A percentile compares a stretch with the other conserved stretches of the same genome.
These are phyloP conservation scores for Notechis scutatus DNA, from an alignment of 2,113 vertebrate genomes.

Conservation along the genomic window DNA sequence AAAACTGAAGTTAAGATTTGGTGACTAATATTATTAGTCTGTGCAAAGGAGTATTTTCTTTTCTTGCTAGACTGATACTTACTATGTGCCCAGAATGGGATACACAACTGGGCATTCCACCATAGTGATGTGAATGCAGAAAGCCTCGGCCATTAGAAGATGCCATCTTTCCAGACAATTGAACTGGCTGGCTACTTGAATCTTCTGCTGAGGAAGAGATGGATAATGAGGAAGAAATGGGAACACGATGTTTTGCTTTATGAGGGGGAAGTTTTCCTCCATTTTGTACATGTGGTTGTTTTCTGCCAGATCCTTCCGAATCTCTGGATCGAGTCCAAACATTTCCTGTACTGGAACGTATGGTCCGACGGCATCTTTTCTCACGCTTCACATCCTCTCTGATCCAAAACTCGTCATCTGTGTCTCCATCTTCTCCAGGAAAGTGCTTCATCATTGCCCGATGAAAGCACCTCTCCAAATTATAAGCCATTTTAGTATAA, in stretches of 20 bases:
- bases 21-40: background rate
- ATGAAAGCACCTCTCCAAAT: constrained; percentile 91
- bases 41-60: background rate
- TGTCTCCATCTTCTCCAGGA: constrained; percentile 92
- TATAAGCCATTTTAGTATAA: constrained; percentile 95
- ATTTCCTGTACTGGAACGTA: constrained; percentile 62
- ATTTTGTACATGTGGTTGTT: constrained; percentile 76
- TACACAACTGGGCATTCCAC: constrained; percentile 61
- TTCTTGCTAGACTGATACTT: constrained; percentile 30
- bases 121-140: constrained; percentile 64
- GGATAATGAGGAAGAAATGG: constrained; percentile 50
- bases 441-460: constrained; percentile 93
- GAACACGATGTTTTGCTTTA: constrained; percentile 61
- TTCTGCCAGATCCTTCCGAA: constrained; percentile 69
- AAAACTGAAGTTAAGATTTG: background rate
- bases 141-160: constrained; percentile 65
- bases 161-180: constrained; percentile 60
- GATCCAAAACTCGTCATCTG: constrained; percentile 93
- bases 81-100: constrained; percentile 67
- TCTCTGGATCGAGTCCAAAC: constrained; percentile 78
- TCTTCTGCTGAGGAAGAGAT: constrained; percentile 50
- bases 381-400: constrained; percentile 84
- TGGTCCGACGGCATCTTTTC: constrained; percentile 76
- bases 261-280: constrained; percentile 69
- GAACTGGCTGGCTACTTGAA: constrained; percentile 45